phyloP scores from a whole-genome alignment of 30 jellyfish, hydroid and myxozoan species.

The Hydra vulgaris region DNA sequence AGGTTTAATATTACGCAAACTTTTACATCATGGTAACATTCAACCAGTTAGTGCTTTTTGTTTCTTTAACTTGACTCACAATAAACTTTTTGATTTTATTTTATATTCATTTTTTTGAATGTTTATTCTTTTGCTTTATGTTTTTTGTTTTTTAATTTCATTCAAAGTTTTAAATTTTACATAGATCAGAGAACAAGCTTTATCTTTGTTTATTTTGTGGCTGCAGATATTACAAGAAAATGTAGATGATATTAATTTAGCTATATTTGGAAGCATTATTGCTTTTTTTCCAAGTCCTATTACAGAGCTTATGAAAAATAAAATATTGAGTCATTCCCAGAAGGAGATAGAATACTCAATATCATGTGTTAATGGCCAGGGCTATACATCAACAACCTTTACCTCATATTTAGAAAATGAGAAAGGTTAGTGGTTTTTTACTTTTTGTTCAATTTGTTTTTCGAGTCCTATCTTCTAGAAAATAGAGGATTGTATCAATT shows the following conservation, averaged over 20 bases:
- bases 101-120: not conserved
- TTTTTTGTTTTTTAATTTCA: not conserved
- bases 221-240: slow-evolving; percentile 80
- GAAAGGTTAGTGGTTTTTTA: slow-evolving; percentile 38
- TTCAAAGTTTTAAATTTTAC: not conserved
- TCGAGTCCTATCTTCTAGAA: too few relatives aligned
- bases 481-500: too few relatives aligned
- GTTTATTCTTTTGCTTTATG: not conserved
- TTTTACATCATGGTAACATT: slow-evolving; percentile 72
- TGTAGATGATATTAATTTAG: slow-evolving; percentile 61
- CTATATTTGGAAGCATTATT: slow-evolving; percentile 72
- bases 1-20: slow-evolving; percentile 64
- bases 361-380: slow-evolving; percentile 61
- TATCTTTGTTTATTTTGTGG: slow-evolving; percentile 67
- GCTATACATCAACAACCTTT: slow-evolving; percentile 33
- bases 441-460: too few relatives aligned
- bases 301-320: slow-evolving; percentile 26
- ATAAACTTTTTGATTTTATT: not conserved
- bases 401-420: slow-evolving; percentile 46
- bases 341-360: slow-evolving; percentile 37
- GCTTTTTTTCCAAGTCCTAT: slow-evolving; percentile 81
- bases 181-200: slow-evolving; percentile 76
- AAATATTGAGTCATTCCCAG: slow-evolving; percentile 24
- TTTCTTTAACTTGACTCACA: not conserved
- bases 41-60: slow-evolving; percentile 40